These are phyloP conservation scores for Pandemis heparana DNA, from an alignment of 2,888 invertebrate species.

Conservation along the genomic window DNA sequence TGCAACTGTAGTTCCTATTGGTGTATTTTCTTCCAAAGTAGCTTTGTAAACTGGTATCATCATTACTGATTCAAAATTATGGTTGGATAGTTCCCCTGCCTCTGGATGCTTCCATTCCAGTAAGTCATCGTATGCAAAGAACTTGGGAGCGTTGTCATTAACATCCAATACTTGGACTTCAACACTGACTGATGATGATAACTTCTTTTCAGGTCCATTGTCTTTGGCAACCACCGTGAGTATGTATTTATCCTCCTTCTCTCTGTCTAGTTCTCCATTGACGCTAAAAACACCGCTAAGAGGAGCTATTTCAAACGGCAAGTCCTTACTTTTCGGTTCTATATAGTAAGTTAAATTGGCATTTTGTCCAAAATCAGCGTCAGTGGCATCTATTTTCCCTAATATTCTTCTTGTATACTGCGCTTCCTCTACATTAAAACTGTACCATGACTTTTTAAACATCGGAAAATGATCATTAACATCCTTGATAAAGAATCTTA, in stretches of 20 bases:
- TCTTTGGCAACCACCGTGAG: slow-evolving; percentile 91
- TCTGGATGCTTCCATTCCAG: slow-evolving; percentile 80
- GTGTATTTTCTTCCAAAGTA: slow-evolving; percentile 90
- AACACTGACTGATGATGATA: slow-evolving; percentile 91
- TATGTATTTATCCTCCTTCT: slow-evolving; percentile 88
- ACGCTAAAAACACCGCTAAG: slow-evolving; percentile 89
- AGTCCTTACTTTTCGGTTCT: slow-evolving; percentile 75
- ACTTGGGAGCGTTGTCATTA: slow-evolving; percentile 93
- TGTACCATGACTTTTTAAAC: slow-evolving; percentile 93
- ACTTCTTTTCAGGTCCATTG: slow-evolving; percentile 87
- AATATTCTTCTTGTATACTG: slow-evolving; percentile 89
- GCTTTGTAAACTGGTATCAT: slow-evolving; percentile 91
- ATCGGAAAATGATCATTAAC: slow-evolving; percentile 94
- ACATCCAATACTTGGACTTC: slow-evolving; percentile 93
- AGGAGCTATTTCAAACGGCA: slow-evolving; percentile 90
- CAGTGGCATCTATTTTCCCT: slow-evolving; percentile 91
- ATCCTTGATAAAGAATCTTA: slow-evolving; percentile 91
- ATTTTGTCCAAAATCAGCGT: slow-evolving; percentile 92
- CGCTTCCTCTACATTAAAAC: slow-evolving; percentile 93
- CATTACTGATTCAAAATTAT: slow-evolving; percentile 82
- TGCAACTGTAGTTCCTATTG: slow-evolving; percentile 90
- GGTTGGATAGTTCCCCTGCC: slow-evolving; percentile 76
- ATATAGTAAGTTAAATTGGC: slow-evolving; percentile 91
- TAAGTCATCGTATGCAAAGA: slow-evolving; percentile 91
- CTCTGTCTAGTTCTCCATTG: slow-evolving; percentile 91